These are phyloP conservation scores for Goniozus legneri DNA, from an alignment of 1,140 invertebrate genomes.

Conservation along the genomic window DNA sequence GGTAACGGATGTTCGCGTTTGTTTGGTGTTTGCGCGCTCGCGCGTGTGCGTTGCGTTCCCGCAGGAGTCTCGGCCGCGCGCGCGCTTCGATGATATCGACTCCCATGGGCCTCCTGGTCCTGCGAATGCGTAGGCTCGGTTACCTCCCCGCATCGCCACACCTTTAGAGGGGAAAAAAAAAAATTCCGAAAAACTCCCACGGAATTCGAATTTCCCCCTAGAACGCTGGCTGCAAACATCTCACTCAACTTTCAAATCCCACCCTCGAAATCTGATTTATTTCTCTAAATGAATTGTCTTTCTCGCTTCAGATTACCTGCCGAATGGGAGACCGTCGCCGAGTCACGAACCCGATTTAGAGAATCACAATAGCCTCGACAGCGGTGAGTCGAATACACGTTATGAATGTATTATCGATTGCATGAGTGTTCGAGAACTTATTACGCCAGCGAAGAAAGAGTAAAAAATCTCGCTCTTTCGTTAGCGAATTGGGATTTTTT, in stretches of 20 bases:
- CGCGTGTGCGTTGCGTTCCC: no score
- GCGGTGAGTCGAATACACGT: conserved; percentile 39
- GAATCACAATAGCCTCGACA: conserved; percentile 45
- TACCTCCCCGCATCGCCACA: no score
- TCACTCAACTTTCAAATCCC: conserved; percentile 20
- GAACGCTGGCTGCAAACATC: conserved; percentile 29
- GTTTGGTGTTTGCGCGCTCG: no score
- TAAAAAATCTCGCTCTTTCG: no score
- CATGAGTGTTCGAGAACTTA: no score
- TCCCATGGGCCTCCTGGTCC: conserved; percentile 34
- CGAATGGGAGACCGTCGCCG: conserved; percentile 26
- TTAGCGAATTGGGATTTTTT: no score
- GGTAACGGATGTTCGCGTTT: no score
- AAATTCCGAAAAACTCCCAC: conserved; percentile 23
- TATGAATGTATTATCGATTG: no score
- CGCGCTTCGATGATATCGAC: conserved; percentile 34
- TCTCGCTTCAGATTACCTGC: conserved; percentile 34
- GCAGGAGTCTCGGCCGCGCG: conserved; percentile 16
- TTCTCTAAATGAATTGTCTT: neutral
- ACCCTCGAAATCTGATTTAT: neutral
- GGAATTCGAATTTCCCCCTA: conserved; percentile 34
- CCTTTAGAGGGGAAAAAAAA: no score
- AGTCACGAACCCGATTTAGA: conserved; percentile 34
- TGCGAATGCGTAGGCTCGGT: no score
- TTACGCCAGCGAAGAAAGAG: no score